A percentile compares a stretch with the other conserved stretches of the same genome.
Conservation (phyloP, 2,888 invertebrate genomes). For the Lypha dubia region DNA sequence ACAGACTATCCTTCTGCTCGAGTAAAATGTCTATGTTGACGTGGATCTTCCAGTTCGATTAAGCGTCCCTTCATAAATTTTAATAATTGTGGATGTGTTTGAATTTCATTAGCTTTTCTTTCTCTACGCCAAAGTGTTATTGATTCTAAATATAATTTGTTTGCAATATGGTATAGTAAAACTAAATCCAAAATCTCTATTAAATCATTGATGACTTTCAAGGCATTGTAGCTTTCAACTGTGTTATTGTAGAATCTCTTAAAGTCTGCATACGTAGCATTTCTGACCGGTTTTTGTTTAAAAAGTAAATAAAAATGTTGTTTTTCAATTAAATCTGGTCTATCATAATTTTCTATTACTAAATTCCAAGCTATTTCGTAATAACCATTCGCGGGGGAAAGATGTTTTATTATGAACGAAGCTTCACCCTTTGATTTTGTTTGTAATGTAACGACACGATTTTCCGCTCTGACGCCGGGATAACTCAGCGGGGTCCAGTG, state of each 20-base stretch:
- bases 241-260: conserved; percentile 52
- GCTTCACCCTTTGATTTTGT: too few relatives aligned
- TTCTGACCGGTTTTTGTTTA: conserved; percentile 43
- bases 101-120: not conserved
- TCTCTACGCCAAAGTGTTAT: conserved; percentile 52
- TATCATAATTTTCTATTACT: too few relatives aligned
- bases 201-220: conserved; percentile 47
- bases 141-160: conserved; percentile 55
- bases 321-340: too few relatives aligned
- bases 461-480: too few relatives aligned
- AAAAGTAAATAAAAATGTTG: too few relatives aligned
- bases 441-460: too few relatives aligned
- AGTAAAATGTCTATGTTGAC: not conserved
- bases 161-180: conserved; percentile 56
- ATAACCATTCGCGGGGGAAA: too few relatives aligned
- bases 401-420: too few relatives aligned
- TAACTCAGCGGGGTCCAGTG: too few relatives aligned
- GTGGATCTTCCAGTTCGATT: conserved; percentile 52
- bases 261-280: conserved; percentile 17
- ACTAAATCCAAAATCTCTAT: conserved; percentile 51
- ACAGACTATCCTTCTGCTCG: too few relatives aligned
- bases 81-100: conserved; percentile 52
- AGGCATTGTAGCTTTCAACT: conserved; percentile 55
- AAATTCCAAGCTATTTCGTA: too few relatives aligned
- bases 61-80: conserved; percentile 55